Evolutionary conservation across 2,888 invertebrate species (phyloP), one percentile per base, ranked within the genome.

Genomic region (Nomada goodeniana): DNA sequence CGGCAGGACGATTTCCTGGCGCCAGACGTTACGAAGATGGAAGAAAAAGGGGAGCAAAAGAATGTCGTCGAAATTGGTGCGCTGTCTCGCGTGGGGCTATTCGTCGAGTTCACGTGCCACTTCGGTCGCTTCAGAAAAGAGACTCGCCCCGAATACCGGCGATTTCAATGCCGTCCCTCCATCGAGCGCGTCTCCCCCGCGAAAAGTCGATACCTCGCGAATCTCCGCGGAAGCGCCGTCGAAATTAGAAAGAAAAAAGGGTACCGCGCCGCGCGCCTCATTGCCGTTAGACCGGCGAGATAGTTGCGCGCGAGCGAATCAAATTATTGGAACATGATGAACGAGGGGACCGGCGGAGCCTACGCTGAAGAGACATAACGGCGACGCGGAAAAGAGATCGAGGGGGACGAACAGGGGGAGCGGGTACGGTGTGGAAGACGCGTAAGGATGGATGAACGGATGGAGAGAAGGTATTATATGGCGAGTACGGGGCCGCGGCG

Each of bases 401-500:
- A 53, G 75, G 55, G 42, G 52, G 55, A 68, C 42, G 7, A 29
- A 20, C 18, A 4, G 15, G 11, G 23, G 29, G 26, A 65, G 70
- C 64, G 78, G 76, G 75, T 36, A 7, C 36, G 36, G 36, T 36
- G 36, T 36, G 36, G 36, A 36, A 36, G 36, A 36, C 36, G 36
- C 79, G 86, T 80, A 83, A 82, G 82, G 84, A 88, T 80, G 83
- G 84, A 88, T 85, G 85, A 78, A 87, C 84, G 88, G 84, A 89
- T 61, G 86, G 82, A 80, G 82, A 80, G 83, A 82, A 87, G 88
- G 90, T 89, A 90, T 90, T 92, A 91, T 91, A 92, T 89, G 91
- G 89, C 89, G 88, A 87, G 84, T 85, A 88, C 85, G 82, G 47
- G 70, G 81, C 80, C 82, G 88, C 83, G 84, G 89, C 86, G 84